These are phyloP conservation scores for Genyomyrus donnyi DNA, from an alignment of 2,113 vertebrate species.

Conservation along the genomic window DNA sequence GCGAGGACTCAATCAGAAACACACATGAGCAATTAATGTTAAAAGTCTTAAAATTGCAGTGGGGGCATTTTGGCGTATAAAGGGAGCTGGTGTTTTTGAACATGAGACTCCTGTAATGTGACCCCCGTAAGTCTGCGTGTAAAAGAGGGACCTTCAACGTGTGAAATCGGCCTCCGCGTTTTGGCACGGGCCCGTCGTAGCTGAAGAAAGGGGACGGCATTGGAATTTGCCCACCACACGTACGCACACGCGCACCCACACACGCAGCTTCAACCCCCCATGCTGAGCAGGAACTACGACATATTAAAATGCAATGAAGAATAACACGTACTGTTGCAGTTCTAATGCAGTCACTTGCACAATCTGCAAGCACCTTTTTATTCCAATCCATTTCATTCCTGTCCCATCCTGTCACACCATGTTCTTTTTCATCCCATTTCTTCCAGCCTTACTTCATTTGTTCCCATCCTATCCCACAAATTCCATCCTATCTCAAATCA, in stretches of 20 bases:
- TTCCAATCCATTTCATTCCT: neutral
- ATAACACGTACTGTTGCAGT: neutral
- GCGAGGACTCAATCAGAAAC: slow-evolving; percentile 22
- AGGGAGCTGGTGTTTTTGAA: slow-evolving; percentile 54
- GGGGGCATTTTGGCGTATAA: slow-evolving; percentile 48
- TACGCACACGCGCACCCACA: neutral
- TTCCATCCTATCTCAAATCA: neutral
- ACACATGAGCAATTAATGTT: slow-evolving; percentile 35
- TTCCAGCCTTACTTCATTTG: neutral
- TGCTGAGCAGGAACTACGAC: neutral
- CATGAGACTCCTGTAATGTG: slow-evolving; percentile 58
- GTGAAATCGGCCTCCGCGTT: slow-evolving; percentile 43
- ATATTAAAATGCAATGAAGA: neutral
- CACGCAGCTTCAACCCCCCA: neutral
- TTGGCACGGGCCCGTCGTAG: slow-evolving; percentile 55
- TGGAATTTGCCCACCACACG: neutral
- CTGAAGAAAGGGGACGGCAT: slow-evolving; percentile 19
- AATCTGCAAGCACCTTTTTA: neutral
- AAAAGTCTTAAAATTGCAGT: slow-evolving; percentile 51
- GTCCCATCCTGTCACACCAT: neutral
- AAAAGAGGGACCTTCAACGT: slow-evolving; percentile 42
- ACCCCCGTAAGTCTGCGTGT: slow-evolving; percentile 44
- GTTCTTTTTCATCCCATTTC: neutral
- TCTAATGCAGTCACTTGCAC: neutral
- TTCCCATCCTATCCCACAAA: neutral